A percentile compares a stretch with the other conserved stretches of the same genome.
phyloP scores from a whole-genome alignment of 2,113 vertebrate species.

The Polypterus senegalus region DNA sequence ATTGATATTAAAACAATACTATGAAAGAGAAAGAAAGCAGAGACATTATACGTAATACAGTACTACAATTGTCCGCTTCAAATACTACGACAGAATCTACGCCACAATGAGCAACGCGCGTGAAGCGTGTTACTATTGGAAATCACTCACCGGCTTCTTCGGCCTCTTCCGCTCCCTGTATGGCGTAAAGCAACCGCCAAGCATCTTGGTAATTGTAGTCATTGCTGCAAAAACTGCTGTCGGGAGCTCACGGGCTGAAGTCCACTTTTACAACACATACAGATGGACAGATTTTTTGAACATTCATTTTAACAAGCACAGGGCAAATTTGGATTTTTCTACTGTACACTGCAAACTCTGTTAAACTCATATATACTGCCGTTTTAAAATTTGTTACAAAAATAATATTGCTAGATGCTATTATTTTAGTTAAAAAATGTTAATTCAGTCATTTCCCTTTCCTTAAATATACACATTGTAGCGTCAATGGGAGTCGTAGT shows the following conservation, averaged over 20 bases:
- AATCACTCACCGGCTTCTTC: slow-evolving; percentile 25
- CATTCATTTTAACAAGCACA: not conserved
- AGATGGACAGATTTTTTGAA: not conserved
- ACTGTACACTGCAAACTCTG: no score
- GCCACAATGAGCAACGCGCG: not conserved
- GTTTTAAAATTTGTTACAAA: no score
- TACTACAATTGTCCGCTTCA: not conserved
- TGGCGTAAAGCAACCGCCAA: slow-evolving; percentile 2
- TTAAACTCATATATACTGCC: no score
- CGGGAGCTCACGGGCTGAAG: no score
- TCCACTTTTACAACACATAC: no score
- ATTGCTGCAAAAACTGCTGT: not conserved
- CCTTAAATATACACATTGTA: no score
- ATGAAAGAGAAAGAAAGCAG: not conserved
- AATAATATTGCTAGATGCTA: no score
- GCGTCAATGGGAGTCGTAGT: no score
- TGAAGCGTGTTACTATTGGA: not conserved
- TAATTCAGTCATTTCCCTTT: no score
- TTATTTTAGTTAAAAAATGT: no score
- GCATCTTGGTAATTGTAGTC: slow-evolving; percentile 22
- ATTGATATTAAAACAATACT: no score
- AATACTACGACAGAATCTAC: not conserved
- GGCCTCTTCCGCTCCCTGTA: slow-evolving; percentile 16
- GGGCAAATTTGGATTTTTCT: not conserved
- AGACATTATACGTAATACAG: not conserved